A percentile compares a stretch with the other conserved stretches of the same genome.
These are phyloP conservation scores for Drosophila prosaltans DNA, from an alignment of 1,140 invertebrate genomes.

Conservation along the genomic window DNA sequence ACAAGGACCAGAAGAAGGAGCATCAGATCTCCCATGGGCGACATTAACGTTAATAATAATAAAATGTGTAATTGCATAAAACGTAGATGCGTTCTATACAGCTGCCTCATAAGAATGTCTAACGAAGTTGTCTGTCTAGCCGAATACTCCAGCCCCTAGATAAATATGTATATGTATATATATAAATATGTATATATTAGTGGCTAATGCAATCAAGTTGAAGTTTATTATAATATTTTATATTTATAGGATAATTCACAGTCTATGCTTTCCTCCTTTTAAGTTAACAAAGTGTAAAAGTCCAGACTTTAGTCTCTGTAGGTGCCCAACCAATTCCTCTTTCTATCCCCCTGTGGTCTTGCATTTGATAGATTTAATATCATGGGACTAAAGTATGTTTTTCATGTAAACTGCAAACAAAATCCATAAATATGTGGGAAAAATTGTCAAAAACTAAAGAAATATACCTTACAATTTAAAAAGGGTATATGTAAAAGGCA, in stretches of 20 bases:
- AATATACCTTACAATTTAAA: not conserved
- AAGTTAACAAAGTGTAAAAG: not conserved
- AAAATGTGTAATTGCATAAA: conserved; percentile 75
- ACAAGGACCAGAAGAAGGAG: not conserved
- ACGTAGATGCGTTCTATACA: conserved; percentile 29
- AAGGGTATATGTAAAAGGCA: not conserved
- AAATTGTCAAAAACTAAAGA: not conserved
- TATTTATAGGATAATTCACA: too few relatives aligned
- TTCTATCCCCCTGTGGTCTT: conserved; percentile 13
- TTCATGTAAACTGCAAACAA: not conserved
- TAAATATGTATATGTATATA: not conserved
- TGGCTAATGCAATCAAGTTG: too few relatives aligned
- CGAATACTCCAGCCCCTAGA: not conserved
- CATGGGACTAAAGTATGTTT: conserved; percentile 28
- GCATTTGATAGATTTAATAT: conserved; percentile 49
- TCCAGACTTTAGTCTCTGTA: too few relatives aligned
- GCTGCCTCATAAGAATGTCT: not conserved
- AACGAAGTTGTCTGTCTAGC: conserved; percentile 6
- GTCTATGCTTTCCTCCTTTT: not conserved
- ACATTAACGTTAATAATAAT: conserved; percentile 79
- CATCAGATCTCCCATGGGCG: conserved; percentile 55
- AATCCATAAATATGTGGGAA: not conserved
- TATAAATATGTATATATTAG: too few relatives aligned
- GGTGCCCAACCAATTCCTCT: too few relatives aligned
- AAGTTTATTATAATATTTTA: too few relatives aligned